Evolutionary conservation across 2,797 vertebrate species (phyloP).

Genomic region (Manis javanica): DNA sequence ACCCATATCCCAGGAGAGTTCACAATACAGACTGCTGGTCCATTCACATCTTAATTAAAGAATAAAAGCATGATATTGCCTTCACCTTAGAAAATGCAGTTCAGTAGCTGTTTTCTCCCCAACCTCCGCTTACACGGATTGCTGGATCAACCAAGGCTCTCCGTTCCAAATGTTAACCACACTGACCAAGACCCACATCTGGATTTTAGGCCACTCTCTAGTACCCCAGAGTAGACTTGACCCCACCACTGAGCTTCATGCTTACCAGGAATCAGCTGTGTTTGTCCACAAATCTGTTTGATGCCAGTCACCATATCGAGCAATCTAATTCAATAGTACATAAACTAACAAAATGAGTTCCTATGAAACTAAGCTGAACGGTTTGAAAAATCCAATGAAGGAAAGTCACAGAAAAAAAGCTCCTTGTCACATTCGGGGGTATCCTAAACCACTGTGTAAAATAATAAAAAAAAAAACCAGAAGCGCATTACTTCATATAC

Average conservation of each 20-base stretch:
- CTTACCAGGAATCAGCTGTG: neutral
- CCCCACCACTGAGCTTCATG: neutral
- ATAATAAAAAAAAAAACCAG: slow-evolving; percentile 29
- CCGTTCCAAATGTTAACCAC: neutral
- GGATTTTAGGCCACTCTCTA: neutral
- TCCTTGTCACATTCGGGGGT: neutral
- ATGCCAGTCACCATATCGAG: neutral
- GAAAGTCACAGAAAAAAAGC: neutral
- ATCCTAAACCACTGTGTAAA: neutral
- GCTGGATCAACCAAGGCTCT: neutral
- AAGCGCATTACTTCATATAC: neutral
- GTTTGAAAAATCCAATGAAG: slow-evolving; percentile 43
- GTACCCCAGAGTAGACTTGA: neutral
- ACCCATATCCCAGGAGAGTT: neutral
- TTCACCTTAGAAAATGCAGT: neutral
- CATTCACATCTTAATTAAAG: neutral
- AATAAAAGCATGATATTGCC: neutral
- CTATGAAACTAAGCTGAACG: neutral
- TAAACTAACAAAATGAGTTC: slow-evolving; percentile 4
- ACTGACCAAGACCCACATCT: neutral
- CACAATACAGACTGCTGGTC: neutral
- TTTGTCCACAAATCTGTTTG: neutral
- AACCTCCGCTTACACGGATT: neutral
- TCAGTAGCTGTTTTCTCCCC: neutral
- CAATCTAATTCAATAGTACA: neutral